phyloP scores from a whole-genome alignment of 2,888 invertebrate genomes.

The Neoascia interrupta region DNA sequence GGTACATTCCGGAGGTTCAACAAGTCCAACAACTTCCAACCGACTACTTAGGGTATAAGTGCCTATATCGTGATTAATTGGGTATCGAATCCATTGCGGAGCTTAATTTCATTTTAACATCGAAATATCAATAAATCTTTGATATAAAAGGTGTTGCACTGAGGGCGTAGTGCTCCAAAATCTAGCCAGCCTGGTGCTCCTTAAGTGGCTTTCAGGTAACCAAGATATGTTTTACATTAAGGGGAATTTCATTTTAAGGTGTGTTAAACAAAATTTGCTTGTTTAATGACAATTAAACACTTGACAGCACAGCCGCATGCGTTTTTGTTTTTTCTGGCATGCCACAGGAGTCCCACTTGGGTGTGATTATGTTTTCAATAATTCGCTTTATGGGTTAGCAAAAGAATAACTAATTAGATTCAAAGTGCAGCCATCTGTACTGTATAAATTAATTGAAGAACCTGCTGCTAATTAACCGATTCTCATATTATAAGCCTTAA shows the following conservation, averaged over 20 bases:
- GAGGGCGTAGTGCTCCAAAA: no score
- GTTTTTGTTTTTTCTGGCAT: no score
- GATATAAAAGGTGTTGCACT: slow-evolving; percentile 15
- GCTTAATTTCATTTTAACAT: slow-evolving; percentile 34
- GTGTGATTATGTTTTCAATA: no score
- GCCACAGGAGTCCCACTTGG: no score
- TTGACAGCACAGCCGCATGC: no score
- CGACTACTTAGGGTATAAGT: slow-evolving; percentile 10
- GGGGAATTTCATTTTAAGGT: slow-evolving; percentile 8
- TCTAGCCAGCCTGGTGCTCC: slow-evolving; percentile 1
- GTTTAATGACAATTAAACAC: no score
- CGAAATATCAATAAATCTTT: slow-evolving; percentile 44
- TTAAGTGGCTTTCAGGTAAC: slow-evolving; percentile 34
- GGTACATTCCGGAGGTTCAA: slow-evolving; percentile 12
- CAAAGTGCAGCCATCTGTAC: slow-evolving; percentile 4
- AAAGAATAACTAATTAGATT: no score
- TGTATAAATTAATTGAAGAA: slow-evolving; percentile 5
- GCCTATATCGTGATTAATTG: no score
- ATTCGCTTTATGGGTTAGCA: no score
- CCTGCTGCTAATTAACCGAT: slow-evolving; percentile 3
- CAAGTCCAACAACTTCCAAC: background rate
- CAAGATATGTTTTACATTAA: slow-evolving; percentile 10
- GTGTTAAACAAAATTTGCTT: no score
- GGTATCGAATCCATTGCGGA: slow-evolving; percentile 37
- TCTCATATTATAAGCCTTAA: background rate